Conservation (phyloP, 2,113 vertebrate genomes). For the Chauna torquata region DNA sequence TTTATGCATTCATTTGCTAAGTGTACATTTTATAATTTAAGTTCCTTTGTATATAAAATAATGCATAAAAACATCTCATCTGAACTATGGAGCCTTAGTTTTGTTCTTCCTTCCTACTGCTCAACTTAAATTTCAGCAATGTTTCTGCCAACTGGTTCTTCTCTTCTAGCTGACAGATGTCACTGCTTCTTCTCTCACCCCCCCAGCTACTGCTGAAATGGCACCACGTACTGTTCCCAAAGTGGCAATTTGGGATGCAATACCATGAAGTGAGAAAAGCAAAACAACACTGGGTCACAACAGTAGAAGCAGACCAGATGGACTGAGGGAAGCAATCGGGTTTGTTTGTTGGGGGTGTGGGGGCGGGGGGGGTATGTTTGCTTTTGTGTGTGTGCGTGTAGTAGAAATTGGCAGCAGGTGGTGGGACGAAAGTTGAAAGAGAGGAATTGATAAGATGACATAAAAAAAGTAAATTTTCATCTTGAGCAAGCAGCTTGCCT, state of each 20-base stretch:
- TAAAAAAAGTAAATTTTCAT: constrained; percentile 36
- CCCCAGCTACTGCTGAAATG: constrained; percentile 5
- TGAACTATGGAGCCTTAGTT: background rate
- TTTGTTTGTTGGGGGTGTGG: background rate
- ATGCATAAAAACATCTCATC: background rate
- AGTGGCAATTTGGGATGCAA: background rate
- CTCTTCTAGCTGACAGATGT: constrained; percentile 34
- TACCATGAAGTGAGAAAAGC: constrained; percentile 18
- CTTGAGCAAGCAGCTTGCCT: constrained; percentile 22
- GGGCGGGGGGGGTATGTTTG: background rate
- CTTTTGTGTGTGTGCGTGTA: background rate
- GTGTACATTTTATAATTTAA: background rate
- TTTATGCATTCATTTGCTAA: background rate
- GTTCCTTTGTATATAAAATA: background rate
- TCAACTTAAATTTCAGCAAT: constrained; percentile 25
- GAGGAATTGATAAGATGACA: constrained; percentile 38
- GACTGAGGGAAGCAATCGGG: background rate
- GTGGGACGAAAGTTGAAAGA: background rate
- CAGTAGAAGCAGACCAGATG: constrained; percentile 50
- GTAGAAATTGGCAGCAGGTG: constrained; percentile 28
- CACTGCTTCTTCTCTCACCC: constrained; percentile 9
- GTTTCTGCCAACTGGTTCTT: constrained; percentile 7
- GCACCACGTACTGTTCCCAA: background rate
- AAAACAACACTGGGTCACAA: constrained; percentile 32
- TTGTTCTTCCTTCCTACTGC: constrained; percentile 8